Evolutionary conservation across 1,140 invertebrate genomes (phyloP).

Genomic region (Drosophila cardini): DNA sequence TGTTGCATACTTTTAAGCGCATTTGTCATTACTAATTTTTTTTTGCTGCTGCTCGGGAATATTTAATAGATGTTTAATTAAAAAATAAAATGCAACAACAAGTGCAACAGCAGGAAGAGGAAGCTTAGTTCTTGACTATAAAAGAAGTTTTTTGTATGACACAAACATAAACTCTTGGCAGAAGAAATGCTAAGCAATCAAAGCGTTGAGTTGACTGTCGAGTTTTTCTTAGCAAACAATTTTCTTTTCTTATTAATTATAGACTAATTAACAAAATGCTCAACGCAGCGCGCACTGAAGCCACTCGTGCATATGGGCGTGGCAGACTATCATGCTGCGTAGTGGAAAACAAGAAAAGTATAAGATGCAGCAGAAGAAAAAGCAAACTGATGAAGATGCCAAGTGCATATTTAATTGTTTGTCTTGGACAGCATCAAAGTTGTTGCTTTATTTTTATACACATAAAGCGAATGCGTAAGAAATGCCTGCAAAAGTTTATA

Average conservation of each 20-base stretch:
- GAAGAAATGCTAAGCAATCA: constrained; percentile 57
- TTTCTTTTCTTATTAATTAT: constrained; percentile 66
- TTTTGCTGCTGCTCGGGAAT: constrained; percentile 33
- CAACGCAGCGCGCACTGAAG: constrained; percentile 41
- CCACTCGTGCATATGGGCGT: constrained; percentile 72
- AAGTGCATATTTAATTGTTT: constrained; percentile 77
- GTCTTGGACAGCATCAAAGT: constrained; percentile 45
- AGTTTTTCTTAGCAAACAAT: constrained; percentile 12
- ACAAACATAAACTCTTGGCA: constrained; percentile 34
- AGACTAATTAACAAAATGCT: constrained; percentile 71
- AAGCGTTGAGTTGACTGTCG: constrained; percentile 25
- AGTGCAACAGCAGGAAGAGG: neutral
- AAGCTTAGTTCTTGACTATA: neutral
- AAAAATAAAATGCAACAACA: constrained; percentile 41
- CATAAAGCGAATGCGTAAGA: constrained; percentile 66
- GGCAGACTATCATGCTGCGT: constrained; percentile 26
- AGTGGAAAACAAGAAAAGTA: constrained; percentile 13
- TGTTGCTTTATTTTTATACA: constrained; percentile 48
- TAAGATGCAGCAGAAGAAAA: constrained; percentile 9
- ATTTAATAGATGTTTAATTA: constrained; percentile 52
- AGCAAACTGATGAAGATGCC: constrained; percentile 10
- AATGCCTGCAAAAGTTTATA: constrained; percentile 67
- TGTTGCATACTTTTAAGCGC: constrained; percentile 25
- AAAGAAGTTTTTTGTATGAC: constrained; percentile 11
- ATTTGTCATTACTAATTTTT: constrained; percentile 23